Percentiles rank a stretch among this genome's conserved stretches.
Conservation (phyloP, 2,888 invertebrate species). For the Notocelia uddmanniana region DNA sequence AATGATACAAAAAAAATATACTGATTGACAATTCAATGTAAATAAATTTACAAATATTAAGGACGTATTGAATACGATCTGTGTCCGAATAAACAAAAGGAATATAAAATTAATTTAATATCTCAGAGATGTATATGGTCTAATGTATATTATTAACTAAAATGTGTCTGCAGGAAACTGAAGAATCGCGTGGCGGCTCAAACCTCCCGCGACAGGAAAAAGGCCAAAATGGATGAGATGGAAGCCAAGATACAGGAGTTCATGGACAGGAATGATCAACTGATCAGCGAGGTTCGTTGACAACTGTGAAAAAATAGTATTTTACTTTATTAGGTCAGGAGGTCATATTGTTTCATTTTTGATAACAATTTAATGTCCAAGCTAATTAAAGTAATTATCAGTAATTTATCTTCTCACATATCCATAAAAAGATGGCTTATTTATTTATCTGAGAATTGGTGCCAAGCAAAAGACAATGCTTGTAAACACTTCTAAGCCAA, state of each 20-base stretch:
- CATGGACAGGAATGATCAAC: constrained; percentile 87
- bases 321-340: background rate
- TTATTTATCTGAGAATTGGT: background rate
- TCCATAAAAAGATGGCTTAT: background rate
- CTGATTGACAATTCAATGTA: no score
- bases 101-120: no score
- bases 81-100: no score
- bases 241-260: constrained; percentile 89
- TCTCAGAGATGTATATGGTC: no score
- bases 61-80: no score
- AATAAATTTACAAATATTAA: no score
- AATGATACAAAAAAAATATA: no score
- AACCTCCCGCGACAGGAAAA: constrained; percentile 98
- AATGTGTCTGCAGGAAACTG: constrained; percentile 89
- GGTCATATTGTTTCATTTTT: background rate
- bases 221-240: constrained; percentile 96
- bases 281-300: constrained; percentile 83
- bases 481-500: no score
- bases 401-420: background rate
- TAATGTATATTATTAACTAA: background rate
- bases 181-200: constrained; percentile 99
- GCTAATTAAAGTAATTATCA: no score
- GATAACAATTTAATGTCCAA: background rate
- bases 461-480: background rate
- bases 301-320: background rate